Conservation (phyloP, 2,797 vertebrate genomes). For the Anguilla marmorata region DNA sequence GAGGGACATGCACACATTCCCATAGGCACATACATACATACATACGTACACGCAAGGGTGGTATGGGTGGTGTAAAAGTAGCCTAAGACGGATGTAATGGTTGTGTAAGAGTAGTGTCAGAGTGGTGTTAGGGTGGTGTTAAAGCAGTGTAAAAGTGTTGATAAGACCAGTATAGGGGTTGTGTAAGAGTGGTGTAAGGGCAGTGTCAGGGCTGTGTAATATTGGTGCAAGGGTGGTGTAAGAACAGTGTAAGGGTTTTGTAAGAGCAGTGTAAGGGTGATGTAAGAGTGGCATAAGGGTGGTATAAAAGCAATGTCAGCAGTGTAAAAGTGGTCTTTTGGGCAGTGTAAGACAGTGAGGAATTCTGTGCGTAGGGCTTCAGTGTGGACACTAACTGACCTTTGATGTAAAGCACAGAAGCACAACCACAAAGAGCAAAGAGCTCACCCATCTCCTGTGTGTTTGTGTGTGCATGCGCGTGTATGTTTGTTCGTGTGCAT, state of each 20-base stretch:
- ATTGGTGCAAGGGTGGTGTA: neutral
- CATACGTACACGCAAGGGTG: neutral
- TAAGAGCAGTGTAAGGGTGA: neutral
- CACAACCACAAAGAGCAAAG: slow-evolving; percentile 15
- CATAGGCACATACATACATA: too few species aligned
- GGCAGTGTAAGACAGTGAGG: neutral
- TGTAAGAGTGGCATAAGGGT: neutral
- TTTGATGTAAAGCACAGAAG: slow-evolving; percentile 43
- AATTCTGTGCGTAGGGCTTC: neutral
- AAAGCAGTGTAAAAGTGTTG: too few species aligned
- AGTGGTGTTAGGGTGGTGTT: too few species aligned
- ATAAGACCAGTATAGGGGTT: too few species aligned
- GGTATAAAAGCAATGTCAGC: neutral
- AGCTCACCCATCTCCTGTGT: slow-evolving; percentile 44
- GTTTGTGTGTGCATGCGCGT: neutral
- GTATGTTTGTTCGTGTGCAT: neutral
- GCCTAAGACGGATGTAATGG: too few species aligned
- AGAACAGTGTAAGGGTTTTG: neutral
- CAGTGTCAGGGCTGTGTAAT: too few species aligned
- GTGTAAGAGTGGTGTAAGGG: too few species aligned
- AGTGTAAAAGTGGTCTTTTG: neutral
- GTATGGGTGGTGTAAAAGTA: neutral
- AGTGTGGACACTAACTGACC: slow-evolving; percentile 47
- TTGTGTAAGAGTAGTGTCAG: too few species aligned
- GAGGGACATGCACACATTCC: neutral